These are phyloP conservation scores for Drosophila nebulosa DNA, from an alignment of 1,140 invertebrate genomes.

Conservation along the genomic window DNA sequence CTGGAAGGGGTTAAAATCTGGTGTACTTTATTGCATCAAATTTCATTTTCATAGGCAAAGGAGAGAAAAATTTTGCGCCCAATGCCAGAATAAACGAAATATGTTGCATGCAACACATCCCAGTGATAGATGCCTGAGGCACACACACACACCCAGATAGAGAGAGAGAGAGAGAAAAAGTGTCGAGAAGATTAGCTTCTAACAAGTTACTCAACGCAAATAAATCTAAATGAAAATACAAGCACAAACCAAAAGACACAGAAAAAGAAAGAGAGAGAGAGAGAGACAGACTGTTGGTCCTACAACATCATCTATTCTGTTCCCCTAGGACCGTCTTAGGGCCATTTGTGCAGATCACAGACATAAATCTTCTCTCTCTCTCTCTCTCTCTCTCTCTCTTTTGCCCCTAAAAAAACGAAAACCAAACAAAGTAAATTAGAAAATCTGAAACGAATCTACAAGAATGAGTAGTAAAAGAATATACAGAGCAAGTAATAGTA, in stretches of 20 bases:
- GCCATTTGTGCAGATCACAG: not conserved
- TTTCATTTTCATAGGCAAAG: conserved; percentile 9
- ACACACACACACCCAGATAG: no score
- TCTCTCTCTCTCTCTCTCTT: not conserved
- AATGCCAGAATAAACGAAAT: not conserved
- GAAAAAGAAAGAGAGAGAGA: not conserved
- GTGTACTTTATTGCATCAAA: conserved; percentile 42
- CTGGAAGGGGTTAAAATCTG: not conserved
- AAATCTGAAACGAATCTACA: no score
- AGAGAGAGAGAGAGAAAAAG: not conserved
- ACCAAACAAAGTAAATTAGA: conserved; percentile 38
- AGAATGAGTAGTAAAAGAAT: no score
- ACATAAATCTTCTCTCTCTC: conserved; percentile 28
- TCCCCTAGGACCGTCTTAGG: conserved; percentile 3
- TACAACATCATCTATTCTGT: conserved; percentile 37
- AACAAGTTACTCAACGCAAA: not conserved
- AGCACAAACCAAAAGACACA: not conserved
- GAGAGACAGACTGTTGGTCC: not conserved
- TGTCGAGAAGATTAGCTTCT: not conserved
- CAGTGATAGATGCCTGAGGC: not conserved
- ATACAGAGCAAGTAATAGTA: no score
- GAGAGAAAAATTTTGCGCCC: conserved; percentile 13
- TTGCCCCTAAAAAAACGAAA: not conserved
- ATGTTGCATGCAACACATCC: conserved; percentile 2
- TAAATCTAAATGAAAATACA: not conserved